Percentiles rank a stretch among this genome's conserved stretches.
phyloP scores from a whole-genome alignment of 2,888 invertebrate species.

The Pheosia gnoma region DNA sequence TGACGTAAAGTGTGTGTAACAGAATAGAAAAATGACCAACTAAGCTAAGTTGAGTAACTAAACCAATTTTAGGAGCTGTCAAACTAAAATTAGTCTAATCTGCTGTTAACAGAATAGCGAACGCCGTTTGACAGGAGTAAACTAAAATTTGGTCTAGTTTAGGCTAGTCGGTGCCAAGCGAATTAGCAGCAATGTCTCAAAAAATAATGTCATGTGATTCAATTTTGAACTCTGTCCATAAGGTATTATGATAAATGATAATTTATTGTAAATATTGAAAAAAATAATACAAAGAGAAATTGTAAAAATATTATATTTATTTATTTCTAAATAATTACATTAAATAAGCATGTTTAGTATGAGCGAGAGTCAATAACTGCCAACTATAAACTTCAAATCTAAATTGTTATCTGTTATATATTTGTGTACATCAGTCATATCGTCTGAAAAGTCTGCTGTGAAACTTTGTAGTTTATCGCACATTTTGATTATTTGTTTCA shows the following conservation, averaged over 20 bases:
- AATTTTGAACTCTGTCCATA: too few species aligned
- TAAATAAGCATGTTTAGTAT: slow-evolving; percentile 14
- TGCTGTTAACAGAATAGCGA: too few species aligned
- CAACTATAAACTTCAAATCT: slow-evolving; percentile 63
- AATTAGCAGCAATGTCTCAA: too few species aligned
- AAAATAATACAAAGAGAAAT: slow-evolving; percentile 22
- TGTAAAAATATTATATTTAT: slow-evolving; percentile 43
- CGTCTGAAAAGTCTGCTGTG: slow-evolving; percentile 67
- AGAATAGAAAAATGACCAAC: too few species aligned
- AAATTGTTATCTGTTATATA: slow-evolving; percentile 73
- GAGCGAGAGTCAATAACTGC: slow-evolving; percentile 61
- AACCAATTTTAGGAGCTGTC: too few species aligned
- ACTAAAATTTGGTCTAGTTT: too few species aligned
- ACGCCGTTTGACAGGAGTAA: too few species aligned
- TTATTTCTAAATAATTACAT: slow-evolving; percentile 32
- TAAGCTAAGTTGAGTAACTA: too few species aligned
- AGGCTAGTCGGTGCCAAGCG: too few species aligned
- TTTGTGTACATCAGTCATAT: slow-evolving; percentile 63
- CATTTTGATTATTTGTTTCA: slow-evolving; percentile 64
- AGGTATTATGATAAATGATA: background rate
- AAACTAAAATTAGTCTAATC: too few species aligned
- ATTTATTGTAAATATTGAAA: background rate
- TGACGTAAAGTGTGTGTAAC: too few species aligned
- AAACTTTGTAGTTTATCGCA: slow-evolving; percentile 68
- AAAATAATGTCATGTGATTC: too few species aligned